phyloP scores from a whole-genome alignment of 2,888 invertebrate genomes.

The Melanchra persicariae region DNA sequence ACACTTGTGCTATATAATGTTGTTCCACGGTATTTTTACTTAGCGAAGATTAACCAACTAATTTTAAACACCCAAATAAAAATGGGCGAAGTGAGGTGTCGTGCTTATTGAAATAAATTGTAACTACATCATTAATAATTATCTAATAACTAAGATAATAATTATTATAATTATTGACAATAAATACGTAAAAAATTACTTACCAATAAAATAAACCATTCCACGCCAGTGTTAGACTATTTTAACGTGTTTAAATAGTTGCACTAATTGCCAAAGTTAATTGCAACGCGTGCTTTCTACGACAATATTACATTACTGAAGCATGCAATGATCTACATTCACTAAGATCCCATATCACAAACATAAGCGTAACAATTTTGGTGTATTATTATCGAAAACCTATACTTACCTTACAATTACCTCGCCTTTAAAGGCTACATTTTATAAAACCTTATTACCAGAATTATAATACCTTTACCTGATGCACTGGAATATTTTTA shows the following conservation, averaged over 20 bases:
- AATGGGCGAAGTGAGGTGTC: conserved; percentile 76
- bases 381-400: conserved; percentile 67
- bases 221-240: conserved; percentile 78
- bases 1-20: conserved; percentile 72
- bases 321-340: conserved; percentile 82
- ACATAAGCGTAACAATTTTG: conserved; percentile 79
- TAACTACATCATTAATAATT: conserved; percentile 67
- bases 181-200: conserved; percentile 81
- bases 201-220: conserved; percentile 78
- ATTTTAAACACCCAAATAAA: conserved; percentile 68
- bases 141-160: conserved; percentile 66
- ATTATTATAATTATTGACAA: conserved; percentile 67
- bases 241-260: conserved; percentile 73
- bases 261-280: conserved; percentile 75
- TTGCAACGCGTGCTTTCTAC: conserved; percentile 68
- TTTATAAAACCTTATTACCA: conserved; percentile 80
- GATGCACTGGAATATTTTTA: conserved; percentile 85
- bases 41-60: conserved; percentile 70
- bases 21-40: conserved; percentile 67
- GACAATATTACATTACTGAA: conserved; percentile 69
- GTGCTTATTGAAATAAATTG: conserved; percentile 74
- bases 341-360: conserved; percentile 81
- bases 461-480: conserved; percentile 82
- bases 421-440: conserved; percentile 88
- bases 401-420: conserved; percentile 85